Base-by-base conservation (phyloP, 2,888 invertebrate genomes). In the Drosophila tanythrix region DNA sequence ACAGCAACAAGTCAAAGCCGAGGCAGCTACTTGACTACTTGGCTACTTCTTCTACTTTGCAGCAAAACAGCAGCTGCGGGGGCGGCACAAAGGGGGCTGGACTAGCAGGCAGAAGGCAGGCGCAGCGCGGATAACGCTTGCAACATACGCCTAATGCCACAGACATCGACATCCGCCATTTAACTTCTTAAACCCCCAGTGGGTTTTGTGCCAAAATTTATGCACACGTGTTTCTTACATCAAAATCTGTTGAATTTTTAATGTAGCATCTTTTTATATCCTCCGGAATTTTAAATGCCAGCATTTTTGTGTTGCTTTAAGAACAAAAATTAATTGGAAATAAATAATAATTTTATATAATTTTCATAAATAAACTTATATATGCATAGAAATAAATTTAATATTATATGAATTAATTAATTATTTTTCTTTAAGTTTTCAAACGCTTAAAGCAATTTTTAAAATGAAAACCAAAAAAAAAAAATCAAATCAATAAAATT, bases 121-220 rank as follows among this genome's bases (percentile, higher is more conserved):
- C 61, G 56, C 46, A 59, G 70, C 69, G 64, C 67, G 59, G 81
- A 84, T 86, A 77, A 75, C 70, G 75, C 82, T 72, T 58, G 75
- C 76, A 90, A 87, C 90, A 86, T 86, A 90, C 86, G 86, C 90
- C 86, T 87, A 87, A 87, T 87, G 86, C 86, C 86, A 90, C 89
- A 74, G 81, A 82, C 87, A 87, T 87, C 86, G 90, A 87, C 86
- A 90, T 90, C 86, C 86, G 86, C 86, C 86, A 87, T 86, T 87
- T 83, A 90, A 72, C 80, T 68, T 71, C 35, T 86, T 83, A 88
- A 79, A 88, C 87, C 89, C 55, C 55, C 27, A 21, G 31, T 36
- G 69, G n/a, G 46, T 2, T 2, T 4, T 8, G 1, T 46, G 51
- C 18, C 21, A 1, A 46, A 46, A 40, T 51, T 57, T 33, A 53